Evolutionary conservation across 2,113 vertebrate species (phyloP).

Genomic region (Galbula dea): DNA sequence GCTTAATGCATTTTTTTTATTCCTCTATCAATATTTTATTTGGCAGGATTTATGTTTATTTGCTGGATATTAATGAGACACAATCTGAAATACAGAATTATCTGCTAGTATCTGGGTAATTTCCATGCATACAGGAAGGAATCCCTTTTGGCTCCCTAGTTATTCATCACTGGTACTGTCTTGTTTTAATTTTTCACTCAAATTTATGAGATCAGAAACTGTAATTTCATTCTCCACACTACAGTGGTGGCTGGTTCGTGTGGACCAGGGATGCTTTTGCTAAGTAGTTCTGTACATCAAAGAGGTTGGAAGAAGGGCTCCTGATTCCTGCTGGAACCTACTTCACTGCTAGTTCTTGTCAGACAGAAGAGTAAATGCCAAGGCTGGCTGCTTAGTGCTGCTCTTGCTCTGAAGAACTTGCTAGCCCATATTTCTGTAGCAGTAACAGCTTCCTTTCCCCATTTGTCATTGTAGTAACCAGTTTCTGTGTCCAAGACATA

Average conservation of each 20-base stretch:
- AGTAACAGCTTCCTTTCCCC: neutral
- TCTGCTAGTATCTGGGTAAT: neutral
- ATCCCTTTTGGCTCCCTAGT: neutral
- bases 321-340: neutral
- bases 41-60: neutral
- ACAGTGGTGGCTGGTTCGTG: accelerated
- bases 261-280: neutral
- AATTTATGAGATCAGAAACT: neutral
- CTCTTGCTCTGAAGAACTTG: neutral
- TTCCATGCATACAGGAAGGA: neutral
- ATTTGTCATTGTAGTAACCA: neutral
- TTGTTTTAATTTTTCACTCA: neutral
- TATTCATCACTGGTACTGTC: accelerated
- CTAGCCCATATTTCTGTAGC: neutral
- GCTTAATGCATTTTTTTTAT: neutral
- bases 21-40: neutral
- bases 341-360: neutral
- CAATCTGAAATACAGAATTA: neutral
- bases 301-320: neutral
- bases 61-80: neutral
- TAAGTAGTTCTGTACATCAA: neutral
- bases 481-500: neutral
- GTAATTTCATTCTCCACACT: neutral
- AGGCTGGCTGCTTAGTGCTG: neutral
- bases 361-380: neutral